These are phyloP conservation scores for Drosophila sordidula DNA, from an alignment of 2,888 invertebrate species.

Conservation along the genomic window DNA sequence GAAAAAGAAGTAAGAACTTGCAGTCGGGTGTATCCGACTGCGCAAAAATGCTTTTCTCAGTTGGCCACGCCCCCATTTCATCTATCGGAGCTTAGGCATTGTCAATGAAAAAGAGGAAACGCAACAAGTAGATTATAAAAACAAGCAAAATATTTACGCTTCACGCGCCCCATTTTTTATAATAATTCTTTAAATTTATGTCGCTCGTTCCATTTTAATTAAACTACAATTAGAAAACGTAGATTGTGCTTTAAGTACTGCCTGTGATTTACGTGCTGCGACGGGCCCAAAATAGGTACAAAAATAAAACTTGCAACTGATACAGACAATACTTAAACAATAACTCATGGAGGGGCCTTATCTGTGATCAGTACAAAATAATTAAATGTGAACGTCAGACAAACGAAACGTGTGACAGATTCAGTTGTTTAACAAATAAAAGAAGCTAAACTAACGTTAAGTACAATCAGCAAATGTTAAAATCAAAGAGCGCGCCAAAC, in stretches of 20 bases:
- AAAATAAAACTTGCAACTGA: constrained; percentile 9
- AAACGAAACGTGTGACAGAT: too few relatives aligned
- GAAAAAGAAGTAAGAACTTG: neutral
- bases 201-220: constrained; percentile 38
- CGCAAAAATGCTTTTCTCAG: too few relatives aligned
- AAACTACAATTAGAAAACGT: constrained; percentile 51
- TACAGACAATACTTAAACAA: constrained; percentile 11
- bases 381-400: neutral
- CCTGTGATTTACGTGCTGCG: constrained; percentile 38
- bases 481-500: constrained; percentile 13
- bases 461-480: neutral
- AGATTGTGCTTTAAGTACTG: constrained; percentile 12
- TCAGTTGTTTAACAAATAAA: neutral
- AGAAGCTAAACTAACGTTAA: neutral
- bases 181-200: constrained; percentile 17
- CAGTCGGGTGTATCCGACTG: too few relatives aligned
- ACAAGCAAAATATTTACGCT: too few relatives aligned
- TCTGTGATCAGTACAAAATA: constrained; percentile 24
- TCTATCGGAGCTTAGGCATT: constrained; percentile 10
- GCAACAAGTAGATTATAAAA: constrained; percentile 16
- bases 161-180: too few relatives aligned
- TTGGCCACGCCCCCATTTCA: too few relatives aligned
- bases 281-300: constrained; percentile 20
- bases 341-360: constrained; percentile 19
- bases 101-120: neutral